Conservation (phyloP, 2,888 invertebrate species). For the Caenorhabditis sp. region DNA sequence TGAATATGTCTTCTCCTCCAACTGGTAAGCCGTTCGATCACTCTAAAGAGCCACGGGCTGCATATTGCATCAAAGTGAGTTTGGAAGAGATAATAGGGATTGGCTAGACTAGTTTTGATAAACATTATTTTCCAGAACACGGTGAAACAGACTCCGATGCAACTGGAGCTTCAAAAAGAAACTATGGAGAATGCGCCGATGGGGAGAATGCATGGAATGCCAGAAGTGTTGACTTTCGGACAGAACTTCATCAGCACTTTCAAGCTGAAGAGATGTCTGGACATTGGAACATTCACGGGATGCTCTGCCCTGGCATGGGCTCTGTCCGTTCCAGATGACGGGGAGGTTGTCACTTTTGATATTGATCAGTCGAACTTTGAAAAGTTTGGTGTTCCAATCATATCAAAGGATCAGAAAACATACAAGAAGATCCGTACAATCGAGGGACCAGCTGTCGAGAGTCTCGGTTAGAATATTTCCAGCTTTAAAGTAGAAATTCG, state of each 20-base stretch:
- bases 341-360: slow-evolving; percentile 80
- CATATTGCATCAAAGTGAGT: neutral
- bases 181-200: slow-evolving; percentile 66
- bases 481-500: no score
- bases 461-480: slow-evolving; percentile 14
- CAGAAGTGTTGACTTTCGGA: slow-evolving; percentile 76
- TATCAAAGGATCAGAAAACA: slow-evolving; percentile 60
- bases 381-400: slow-evolving; percentile 65
- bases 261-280: slow-evolving; percentile 68
- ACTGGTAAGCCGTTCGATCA: neutral
- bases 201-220: slow-evolving; percentile 71
- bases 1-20: neutral
- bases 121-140: slow-evolving; percentile 47
- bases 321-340: slow-evolving; percentile 83
- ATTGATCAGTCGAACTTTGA: slow-evolving; percentile 65
- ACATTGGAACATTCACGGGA: slow-evolving; percentile 83
- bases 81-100: neutral
- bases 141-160: slow-evolving; percentile 64
- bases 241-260: slow-evolving; percentile 73
- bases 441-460: slow-evolving; percentile 65
- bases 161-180: slow-evolving; percentile 69
- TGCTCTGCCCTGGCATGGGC: slow-evolving; percentile 84
- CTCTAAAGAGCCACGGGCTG: neutral
- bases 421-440: slow-evolving; percentile 60
- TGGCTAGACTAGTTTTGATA: no score